Evolutionary conservation across 2,888 invertebrate species (phyloP).

Genomic region (Scaptomyza flava): DNA sequence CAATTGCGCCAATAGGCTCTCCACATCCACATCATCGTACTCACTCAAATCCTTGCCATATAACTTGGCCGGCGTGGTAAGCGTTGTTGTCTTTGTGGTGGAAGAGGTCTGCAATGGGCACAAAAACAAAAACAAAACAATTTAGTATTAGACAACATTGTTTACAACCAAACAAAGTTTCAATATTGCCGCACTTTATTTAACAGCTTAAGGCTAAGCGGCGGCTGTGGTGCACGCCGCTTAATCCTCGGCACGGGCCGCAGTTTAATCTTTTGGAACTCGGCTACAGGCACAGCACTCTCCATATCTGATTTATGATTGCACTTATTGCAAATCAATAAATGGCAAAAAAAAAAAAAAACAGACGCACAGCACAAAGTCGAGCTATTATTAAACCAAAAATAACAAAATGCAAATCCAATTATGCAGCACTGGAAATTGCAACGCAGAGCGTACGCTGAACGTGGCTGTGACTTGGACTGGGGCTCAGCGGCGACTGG

Average conservation of each 20-base stretch:
- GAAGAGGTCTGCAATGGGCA: slow-evolving; percentile 91
- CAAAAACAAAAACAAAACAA: slow-evolving; percentile 10
- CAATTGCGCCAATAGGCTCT: slow-evolving; percentile 95
- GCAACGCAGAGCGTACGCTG: slow-evolving; percentile 16
- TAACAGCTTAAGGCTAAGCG: slow-evolving; percentile 54
- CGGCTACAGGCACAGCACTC: slow-evolving; percentile 66
- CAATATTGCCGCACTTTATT: slow-evolving; percentile 59
- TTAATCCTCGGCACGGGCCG: slow-evolving; percentile 78
- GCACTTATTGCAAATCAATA: slow-evolving; percentile 59
- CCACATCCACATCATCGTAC: slow-evolving; percentile 98
- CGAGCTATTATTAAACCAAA: slow-evolving; percentile 22
- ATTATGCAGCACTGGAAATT: slow-evolving; percentile 58
- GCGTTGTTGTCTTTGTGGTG: slow-evolving; percentile 94
- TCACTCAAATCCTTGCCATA: slow-evolving; percentile 95
- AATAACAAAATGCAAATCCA: slow-evolving; percentile 71
- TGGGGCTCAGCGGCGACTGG: slow-evolving; percentile 69
- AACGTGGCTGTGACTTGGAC: slow-evolving; percentile 49
- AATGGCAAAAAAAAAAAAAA: slow-evolving; percentile 8
- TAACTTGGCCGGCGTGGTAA: slow-evolving; percentile 95
- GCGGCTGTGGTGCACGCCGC: slow-evolving; percentile 79
- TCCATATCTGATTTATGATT: slow-evolving; percentile 45
- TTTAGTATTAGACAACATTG: neutral
- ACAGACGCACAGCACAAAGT: slow-evolving; percentile 15
- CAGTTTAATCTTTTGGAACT: slow-evolving; percentile 80
- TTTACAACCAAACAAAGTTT: neutral